Evolutionary conservation across 1,140 invertebrate genomes (phyloP), one percentile per base, ranked within the genome.

Genomic region (Cotesia glomerata): DNA sequence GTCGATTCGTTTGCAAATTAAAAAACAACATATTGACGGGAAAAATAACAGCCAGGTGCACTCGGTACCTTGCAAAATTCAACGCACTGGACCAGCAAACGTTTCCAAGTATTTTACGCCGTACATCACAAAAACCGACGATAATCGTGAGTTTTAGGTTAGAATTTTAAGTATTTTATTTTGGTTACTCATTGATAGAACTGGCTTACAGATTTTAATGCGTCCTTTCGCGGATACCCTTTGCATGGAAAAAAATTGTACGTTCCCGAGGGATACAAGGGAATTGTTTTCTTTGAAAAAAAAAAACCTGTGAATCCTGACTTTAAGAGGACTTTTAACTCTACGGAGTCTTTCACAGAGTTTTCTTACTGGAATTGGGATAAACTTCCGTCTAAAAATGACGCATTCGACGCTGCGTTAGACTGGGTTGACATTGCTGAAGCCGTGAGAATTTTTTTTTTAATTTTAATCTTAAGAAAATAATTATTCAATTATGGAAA

Each of bases 351-450:
- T 32, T 95, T 95, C 82, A 87, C 90, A 68, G 82, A 90, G 49
- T 88, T 95, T 62, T 90, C 87, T 1, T 91, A 92, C 79, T 95
- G 94, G 94, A 95, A 95, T 82, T 94, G 93, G 88, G 93, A 94
- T 78, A 92, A 91, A 82, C 84, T 89, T 56, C 92, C 93, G 49
- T 91, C 90, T 4, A 89, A 89, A 75, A 92, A 93, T 82, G 93
- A 95, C 83, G 85, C 88, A 14, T 81, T 94, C 62, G 74, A 86
- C 1, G 88, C 90, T 80, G 91, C 92, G 9, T 75, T 95, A 59
- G 90, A 93, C 74, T 95, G 93, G 93, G 89, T 94, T n/a, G 89
- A 93, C 73, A 90, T 95, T 49, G 90, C 93, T 59, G 90, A 93
- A 87, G 90, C 88, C 49, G 93, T 95, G 86, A 91, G 90, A 88